These are phyloP conservation scores for Sarcoramphus papa DNA, from an alignment of 2,797 vertebrate genomes.

Conservation along the genomic window DNA sequence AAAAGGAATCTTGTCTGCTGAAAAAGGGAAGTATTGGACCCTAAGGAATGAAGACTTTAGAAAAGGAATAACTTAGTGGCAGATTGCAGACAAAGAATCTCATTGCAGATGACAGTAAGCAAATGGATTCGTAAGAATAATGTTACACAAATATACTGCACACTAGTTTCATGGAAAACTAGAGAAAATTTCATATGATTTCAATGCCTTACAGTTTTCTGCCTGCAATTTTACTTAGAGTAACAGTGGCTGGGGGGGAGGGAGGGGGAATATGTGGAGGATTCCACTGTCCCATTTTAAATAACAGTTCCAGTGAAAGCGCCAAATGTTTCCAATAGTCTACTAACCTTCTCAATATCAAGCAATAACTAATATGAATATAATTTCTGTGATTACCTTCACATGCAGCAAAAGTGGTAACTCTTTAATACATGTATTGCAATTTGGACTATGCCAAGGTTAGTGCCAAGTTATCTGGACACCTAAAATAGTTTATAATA, in stretches of 20 bases:
- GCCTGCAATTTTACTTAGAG: neutral
- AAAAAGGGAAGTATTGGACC: neutral
- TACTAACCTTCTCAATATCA: neutral
- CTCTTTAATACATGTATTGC: neutral
- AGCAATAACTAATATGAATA: neutral
- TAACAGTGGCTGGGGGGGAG: rapidly evolving
- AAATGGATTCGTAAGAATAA: neutral
- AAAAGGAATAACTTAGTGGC: neutral
- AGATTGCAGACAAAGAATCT: neutral
- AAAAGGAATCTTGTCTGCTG: neutral
- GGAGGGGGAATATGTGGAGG: neutral
- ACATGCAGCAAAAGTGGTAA: neutral
- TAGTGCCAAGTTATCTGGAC: neutral
- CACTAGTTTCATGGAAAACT: neutral
- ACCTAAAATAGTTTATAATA: neutral
- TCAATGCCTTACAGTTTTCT: neutral
- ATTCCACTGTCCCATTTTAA: neutral
- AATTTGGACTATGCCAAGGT: neutral
- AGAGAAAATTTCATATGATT: neutral
- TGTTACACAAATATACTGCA: neutral
- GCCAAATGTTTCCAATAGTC: neutral
- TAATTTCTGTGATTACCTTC: neutral
- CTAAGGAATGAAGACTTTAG: neutral
- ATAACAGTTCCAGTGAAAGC: neutral
- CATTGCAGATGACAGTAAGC: neutral